Conservation (phyloP, 2,888 invertebrate genomes). For the Bellardia pandia region DNA sequence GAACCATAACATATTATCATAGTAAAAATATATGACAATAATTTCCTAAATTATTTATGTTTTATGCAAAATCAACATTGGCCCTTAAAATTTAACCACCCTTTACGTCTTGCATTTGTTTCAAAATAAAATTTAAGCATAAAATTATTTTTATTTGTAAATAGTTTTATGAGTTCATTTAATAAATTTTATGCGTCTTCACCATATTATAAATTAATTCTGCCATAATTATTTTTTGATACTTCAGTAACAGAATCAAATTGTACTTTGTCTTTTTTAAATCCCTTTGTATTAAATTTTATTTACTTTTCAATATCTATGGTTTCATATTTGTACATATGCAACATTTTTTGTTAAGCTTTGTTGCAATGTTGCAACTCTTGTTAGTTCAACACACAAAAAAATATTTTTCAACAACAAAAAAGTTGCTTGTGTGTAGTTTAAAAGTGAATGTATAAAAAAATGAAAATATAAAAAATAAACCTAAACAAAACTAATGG, state of each 20-base stretch:
- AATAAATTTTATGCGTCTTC: too few species aligned
- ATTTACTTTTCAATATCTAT: neutral
- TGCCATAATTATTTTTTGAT: neutral
- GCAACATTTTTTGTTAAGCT: neutral
- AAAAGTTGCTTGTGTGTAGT: neutral
- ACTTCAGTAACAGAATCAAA: neutral
- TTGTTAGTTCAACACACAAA: slow-evolving; percentile 8
- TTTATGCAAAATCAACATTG: too few species aligned
- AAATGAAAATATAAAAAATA: slow-evolving; percentile 19
- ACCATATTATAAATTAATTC: too few species aligned
- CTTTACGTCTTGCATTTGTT: too few species aligned
- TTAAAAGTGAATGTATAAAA: neutral
- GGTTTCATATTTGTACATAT: neutral
- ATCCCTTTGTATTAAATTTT: neutral
- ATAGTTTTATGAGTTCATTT: too few species aligned
- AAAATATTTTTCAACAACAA: slow-evolving; percentile 11
- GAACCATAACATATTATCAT: too few species aligned
- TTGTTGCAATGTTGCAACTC: neutral
- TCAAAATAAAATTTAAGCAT: too few species aligned
- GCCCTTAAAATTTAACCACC: too few species aligned
- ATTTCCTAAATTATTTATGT: too few species aligned
- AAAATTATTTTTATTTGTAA: too few species aligned
- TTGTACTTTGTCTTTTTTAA: neutral
- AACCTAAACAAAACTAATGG: slow-evolving; percentile 63
- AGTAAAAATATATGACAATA: too few species aligned